These are phyloP conservation scores for Watsonalla cultraria DNA, from an alignment of 2,888 invertebrate species.

Conservation along the genomic window DNA sequence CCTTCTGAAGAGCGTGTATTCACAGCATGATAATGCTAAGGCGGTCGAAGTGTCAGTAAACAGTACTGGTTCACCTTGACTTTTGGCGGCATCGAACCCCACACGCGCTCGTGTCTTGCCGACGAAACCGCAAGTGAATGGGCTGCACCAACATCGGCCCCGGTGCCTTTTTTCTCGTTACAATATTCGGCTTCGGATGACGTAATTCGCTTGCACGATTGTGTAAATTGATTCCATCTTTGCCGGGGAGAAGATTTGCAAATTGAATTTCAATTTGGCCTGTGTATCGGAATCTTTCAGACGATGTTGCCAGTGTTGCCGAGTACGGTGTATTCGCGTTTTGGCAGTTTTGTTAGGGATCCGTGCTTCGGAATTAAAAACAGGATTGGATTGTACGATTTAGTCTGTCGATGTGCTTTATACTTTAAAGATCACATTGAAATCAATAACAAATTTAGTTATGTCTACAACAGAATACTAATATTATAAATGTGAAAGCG, in stretches of 20 bases:
- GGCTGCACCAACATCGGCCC: conserved; percentile 60
- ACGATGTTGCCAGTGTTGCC: conserved; percentile 24
- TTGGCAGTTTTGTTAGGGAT: neutral
- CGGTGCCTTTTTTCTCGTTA: conserved; percentile 57
- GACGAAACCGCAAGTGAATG: conserved; percentile 72
- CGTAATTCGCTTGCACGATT: conserved; percentile 56
- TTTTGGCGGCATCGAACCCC: conserved; percentile 48
- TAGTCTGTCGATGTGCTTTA: neutral
- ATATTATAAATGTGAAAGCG: too few species aligned
- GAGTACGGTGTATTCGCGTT: conserved; percentile 2
- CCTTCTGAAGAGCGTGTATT: too few species aligned
- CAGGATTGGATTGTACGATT: too few species aligned
- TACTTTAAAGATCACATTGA: too few species aligned
- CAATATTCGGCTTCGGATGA: conserved; percentile 60
- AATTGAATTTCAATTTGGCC: conserved; percentile 51
- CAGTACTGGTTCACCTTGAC: conserved; percentile 64
- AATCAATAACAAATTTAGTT: too few species aligned
- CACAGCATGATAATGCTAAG: too few species aligned
- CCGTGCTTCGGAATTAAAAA: neutral
- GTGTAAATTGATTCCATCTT: conserved; percentile 55
- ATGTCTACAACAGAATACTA: too few species aligned
- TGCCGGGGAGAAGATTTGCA: conserved; percentile 45
- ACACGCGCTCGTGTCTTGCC: conserved; percentile 28
- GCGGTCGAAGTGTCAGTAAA: conserved; percentile 18
- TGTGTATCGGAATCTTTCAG: conserved; percentile 32